phyloP scores from a whole-genome alignment of 2,797 vertebrate genomes.

The Smutsia gigantea region DNA sequence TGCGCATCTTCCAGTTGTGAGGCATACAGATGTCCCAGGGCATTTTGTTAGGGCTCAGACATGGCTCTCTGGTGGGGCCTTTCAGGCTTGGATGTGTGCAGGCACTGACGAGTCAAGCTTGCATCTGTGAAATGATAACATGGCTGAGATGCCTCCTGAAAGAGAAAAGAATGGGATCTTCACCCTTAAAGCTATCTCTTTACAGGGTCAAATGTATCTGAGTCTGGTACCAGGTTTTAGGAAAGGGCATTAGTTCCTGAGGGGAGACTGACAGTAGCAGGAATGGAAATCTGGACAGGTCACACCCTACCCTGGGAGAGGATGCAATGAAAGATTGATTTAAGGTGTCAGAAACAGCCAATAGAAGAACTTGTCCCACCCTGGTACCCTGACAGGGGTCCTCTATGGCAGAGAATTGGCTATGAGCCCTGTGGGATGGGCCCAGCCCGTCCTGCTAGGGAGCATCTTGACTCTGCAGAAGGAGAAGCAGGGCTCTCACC shows the following conservation, averaged over 20 bases:
- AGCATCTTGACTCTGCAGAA: not conserved
- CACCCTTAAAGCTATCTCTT: not conserved
- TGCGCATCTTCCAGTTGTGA: not conserved
- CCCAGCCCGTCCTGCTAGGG: no score
- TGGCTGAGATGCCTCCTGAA: not conserved
- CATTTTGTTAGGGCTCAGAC: not conserved
- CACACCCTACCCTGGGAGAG: not conserved
- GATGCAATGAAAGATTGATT: not conserved
- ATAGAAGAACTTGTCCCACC: not conserved
- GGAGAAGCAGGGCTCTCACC: not conserved
- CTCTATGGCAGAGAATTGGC: not conserved
- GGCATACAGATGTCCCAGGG: not conserved
- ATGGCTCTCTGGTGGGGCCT: not conserved
- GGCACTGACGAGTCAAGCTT: not conserved
- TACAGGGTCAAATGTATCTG: not conserved
- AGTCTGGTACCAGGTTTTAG: not conserved
- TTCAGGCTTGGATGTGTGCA: not conserved
- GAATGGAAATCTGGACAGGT: not conserved
- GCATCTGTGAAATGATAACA: not conserved
- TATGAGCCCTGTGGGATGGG: not conserved
- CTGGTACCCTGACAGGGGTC: rapidly evolving
- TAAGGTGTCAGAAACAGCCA: not conserved
- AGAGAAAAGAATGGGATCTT: not conserved
- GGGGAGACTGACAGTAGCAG: not conserved
- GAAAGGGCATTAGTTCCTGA: not conserved